phyloP scores from a whole-genome alignment of 2,113 vertebrate genomes.

The Chunga burmeisteri region DNA sequence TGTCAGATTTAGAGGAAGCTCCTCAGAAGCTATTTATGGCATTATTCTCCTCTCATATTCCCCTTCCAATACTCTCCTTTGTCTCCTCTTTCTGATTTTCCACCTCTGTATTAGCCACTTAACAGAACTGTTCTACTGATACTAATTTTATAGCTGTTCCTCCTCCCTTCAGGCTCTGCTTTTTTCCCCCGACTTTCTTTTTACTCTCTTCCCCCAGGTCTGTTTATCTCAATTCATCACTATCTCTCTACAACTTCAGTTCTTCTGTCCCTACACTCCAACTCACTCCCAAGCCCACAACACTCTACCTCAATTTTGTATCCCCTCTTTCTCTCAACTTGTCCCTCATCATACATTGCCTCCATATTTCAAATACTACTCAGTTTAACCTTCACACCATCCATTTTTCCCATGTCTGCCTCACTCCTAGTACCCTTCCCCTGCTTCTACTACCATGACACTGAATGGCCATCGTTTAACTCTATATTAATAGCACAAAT shows the following conservation, averaged over 20 bases:
- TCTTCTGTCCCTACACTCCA: neutral
- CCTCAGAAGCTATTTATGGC: neutral
- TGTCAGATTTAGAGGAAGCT: neutral
- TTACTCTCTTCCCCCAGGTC: accelerated
- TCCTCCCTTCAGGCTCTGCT: neutral
- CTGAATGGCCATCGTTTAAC: neutral
- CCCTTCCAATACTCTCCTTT: neutral
- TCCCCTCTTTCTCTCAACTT: neutral
- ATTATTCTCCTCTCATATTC: neutral
- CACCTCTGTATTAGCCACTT: neutral
- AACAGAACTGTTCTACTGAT: neutral
- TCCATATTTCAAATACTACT: neutral
- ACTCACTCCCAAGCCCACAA: neutral
- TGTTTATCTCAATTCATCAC: neutral
- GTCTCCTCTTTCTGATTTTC: neutral
- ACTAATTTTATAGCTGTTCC: neutral
- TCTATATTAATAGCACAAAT: neutral
- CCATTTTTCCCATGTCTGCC: neutral
- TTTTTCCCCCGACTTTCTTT: neutral
- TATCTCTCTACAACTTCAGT: neutral
- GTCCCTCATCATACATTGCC: neutral
- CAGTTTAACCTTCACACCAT: neutral
- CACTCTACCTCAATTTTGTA: neutral
- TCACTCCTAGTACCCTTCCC: neutral
- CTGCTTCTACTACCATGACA: neutral